Evolutionary conservation across 1,140 invertebrate species (phyloP).

Genomic region (Liolophura sinensis): DNA sequence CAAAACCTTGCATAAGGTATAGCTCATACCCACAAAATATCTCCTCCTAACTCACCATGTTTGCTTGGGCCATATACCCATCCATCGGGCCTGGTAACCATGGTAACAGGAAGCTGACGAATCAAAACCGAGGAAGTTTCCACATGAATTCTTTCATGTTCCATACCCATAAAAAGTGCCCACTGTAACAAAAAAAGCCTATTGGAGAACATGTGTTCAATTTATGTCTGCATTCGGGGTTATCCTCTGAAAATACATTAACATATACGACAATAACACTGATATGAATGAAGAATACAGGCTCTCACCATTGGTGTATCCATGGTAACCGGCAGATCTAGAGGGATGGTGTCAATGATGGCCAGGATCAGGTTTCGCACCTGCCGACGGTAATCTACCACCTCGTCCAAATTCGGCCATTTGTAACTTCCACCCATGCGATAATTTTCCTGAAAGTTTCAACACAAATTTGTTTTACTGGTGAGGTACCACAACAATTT

Average conservation of each 20-base stretch:
- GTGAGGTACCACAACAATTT: neutral
- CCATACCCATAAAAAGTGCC: slow-evolving; percentile 57
- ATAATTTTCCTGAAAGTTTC: slow-evolving; percentile 46
- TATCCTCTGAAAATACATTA: neutral
- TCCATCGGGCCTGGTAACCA: slow-evolving; percentile 46
- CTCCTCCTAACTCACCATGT: slow-evolving; percentile 25
- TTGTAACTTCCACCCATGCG: slow-evolving; percentile 55
- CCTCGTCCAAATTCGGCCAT: slow-evolving; percentile 51
- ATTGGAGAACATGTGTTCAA: no score
- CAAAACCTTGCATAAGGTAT: no score
- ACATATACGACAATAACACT: no score
- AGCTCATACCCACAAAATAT: no score
- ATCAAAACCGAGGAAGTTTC: slow-evolving; percentile 59
- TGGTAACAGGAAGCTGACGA: slow-evolving; percentile 49
- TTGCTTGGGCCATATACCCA: slow-evolving; percentile 51
- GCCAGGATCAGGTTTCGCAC: slow-evolving; percentile 48
- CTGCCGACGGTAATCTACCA: slow-evolving; percentile 48
- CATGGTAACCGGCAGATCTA: slow-evolving; percentile 53
- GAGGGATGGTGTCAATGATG: slow-evolving; percentile 51
- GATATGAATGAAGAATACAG: slow-evolving; percentile 8
- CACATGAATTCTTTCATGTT: slow-evolving; percentile 57
- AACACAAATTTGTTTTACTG: neutral
- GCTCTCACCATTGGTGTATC: slow-evolving; percentile 49
- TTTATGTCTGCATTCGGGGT: neutral
- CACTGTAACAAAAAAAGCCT: slow-evolving; percentile 41